phyloP scores from a whole-genome alignment of 92 coral and sea anemone genomes.

The Porites rus region DNA sequence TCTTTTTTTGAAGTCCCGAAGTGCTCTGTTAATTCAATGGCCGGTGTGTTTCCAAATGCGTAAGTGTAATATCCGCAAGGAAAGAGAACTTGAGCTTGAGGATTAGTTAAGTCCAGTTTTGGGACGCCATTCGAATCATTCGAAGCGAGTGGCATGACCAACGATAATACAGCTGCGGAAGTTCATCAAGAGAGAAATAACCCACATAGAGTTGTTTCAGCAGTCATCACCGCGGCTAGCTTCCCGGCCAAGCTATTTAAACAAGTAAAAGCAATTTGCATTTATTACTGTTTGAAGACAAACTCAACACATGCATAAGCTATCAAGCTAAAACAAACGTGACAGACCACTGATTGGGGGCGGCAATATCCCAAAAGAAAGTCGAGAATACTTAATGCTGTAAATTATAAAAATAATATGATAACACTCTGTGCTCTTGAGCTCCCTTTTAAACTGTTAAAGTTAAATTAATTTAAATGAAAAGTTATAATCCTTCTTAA shows the following conservation, averaged over 20 bases:
- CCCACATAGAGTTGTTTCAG: background rate
- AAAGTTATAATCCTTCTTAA: slow-evolving; percentile 7
- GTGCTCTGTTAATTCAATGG: slow-evolving; percentile 25
- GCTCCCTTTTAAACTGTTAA: slow-evolving; percentile 10
- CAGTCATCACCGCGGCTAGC: background rate
- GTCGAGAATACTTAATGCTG: background rate
- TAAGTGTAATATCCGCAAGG: slow-evolving; percentile 37
- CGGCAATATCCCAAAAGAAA: slow-evolving; percentile 1
- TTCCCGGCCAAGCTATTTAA: slow-evolving; percentile 16
- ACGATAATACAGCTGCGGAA: background rate
- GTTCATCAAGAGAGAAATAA: background rate
- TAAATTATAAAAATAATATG: background rate
- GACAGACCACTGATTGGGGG: background rate
- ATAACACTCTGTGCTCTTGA: background rate
- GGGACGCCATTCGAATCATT: background rate
- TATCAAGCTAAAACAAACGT: slow-evolving; percentile 21
- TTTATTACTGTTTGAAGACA: slow-evolving; percentile 6
- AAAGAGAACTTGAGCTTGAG: slow-evolving; percentile 21
- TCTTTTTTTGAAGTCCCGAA: slow-evolving; percentile 19
- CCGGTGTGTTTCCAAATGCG: slow-evolving; percentile 52
- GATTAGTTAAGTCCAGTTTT: slow-evolving; percentile 9
- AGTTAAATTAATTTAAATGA: background rate
- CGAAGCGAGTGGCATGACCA: background rate
- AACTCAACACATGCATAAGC: background rate
- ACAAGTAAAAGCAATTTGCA: slow-evolving; percentile 33